Percentiles rank a stretch among this genome's conserved stretches.
phyloP scores from a whole-genome alignment of 2,888 invertebrate genomes.

The Uropetala carovei region DNA sequence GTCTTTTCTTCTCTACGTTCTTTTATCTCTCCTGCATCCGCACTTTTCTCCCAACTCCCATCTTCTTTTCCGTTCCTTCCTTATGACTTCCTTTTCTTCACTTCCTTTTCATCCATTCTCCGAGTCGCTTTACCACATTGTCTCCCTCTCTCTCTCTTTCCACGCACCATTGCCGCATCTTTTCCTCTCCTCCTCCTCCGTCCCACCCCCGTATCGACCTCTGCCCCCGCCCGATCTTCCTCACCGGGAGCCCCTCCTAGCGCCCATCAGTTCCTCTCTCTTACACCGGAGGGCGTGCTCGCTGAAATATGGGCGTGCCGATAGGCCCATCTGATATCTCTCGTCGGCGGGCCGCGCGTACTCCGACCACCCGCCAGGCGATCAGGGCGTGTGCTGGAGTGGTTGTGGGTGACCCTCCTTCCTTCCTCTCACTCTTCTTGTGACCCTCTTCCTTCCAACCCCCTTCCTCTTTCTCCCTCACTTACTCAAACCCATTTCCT shows the following conservation, averaged over 20 bases:
- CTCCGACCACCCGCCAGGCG: slow-evolving; percentile 62
- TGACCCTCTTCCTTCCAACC: not conserved
- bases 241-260: slow-evolving; percentile 41
- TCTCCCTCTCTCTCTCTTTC: not conserved
- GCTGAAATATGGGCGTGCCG: slow-evolving; percentile 64
- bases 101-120: not conserved
- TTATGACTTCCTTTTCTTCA: not conserved
- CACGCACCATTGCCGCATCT: not conserved
- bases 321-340: slow-evolving; percentile 63
- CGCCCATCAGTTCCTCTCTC: slow-evolving; percentile 34
- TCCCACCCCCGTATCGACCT: not conserved
- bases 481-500: not conserved
- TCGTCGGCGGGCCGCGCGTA: slow-evolving; percentile 50
- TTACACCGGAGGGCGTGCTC: slow-evolving; percentile 58
- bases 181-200: not conserved
- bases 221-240: slow-evolving; percentile 14
- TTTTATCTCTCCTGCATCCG: not conserved
- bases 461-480: not conserved
- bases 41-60: not conserved
- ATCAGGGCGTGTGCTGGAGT: slow-evolving; percentile 54
- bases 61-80: not conserved
- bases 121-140: not conserved
- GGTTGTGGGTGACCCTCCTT: slow-evolving; percentile 55
- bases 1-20: not conserved
- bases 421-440: not conserved